Evolutionary conservation across 2,113 vertebrate species (phyloP).

Genomic region (Buteo buteo): DNA sequence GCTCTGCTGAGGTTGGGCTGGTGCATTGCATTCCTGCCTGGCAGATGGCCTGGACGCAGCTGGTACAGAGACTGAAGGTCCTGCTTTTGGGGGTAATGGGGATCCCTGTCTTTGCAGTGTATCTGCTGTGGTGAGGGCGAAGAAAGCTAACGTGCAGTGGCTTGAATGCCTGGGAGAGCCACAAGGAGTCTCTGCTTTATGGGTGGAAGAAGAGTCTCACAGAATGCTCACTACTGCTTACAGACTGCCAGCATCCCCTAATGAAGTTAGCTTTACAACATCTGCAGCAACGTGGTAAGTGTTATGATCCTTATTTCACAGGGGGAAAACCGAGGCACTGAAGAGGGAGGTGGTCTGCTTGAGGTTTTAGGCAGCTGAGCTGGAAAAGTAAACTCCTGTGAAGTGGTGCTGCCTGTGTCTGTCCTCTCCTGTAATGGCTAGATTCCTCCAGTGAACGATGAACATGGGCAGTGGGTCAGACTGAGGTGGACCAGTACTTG

Average conservation of each 20-base stretch:
- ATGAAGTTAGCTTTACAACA: not conserved
- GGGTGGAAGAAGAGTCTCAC: not conserved
- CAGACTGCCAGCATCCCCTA: not conserved
- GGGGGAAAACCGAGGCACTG: rapidly evolving
- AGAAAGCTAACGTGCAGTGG: not conserved
- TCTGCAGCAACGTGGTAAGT: slow-evolving; percentile 3
- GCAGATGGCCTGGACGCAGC: not conserved
- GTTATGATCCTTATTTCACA: not conserved
- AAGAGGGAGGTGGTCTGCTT: not conserved
- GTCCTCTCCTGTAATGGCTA: no score
- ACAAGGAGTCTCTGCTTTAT: not conserved
- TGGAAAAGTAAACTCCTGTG: no score
- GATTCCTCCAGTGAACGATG: no score
- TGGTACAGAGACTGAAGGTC: not conserved
- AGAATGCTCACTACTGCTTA: not conserved
- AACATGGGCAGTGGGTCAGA: no score
- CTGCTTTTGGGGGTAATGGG: not conserved
- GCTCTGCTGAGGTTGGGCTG: not conserved
- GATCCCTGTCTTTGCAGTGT: not conserved
- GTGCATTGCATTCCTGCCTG: not conserved
- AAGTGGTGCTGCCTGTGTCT: no score
- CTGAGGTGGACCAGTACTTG: no score
- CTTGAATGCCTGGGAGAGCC: not conserved
- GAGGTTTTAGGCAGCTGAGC: not conserved
- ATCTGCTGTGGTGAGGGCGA: not conserved